Evolutionary conservation across 2,888 invertebrate species (phyloP).

Genomic region (Calliphora vomitoria): DNA sequence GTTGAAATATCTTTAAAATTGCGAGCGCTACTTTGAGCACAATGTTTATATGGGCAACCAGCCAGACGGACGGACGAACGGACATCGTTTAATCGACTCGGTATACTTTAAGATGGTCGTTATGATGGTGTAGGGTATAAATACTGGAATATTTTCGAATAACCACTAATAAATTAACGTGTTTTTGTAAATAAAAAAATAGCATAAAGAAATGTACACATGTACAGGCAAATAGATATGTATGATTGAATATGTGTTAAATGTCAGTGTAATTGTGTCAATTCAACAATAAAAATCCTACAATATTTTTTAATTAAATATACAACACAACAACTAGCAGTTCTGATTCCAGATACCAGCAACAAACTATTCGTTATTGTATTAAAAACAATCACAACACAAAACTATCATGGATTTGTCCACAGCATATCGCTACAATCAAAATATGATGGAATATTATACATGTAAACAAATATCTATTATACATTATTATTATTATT

Average conservation of each 20-base stretch:
- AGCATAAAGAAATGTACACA: background rate
- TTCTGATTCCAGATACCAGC: background rate
- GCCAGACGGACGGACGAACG: too few species aligned
- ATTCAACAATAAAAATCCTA: background rate
- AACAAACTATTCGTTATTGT: background rate
- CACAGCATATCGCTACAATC: constrained; percentile 97
- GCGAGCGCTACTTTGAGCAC: too few species aligned
- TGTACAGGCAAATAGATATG: background rate
- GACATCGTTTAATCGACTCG: too few species aligned
- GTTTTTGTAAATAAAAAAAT: background rate
- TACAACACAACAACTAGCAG: background rate
- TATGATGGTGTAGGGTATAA: too few species aligned
- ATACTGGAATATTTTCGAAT: too few species aligned
- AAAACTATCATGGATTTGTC: constrained; percentile 90
- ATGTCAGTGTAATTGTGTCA: background rate
- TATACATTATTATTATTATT: constrained; percentile 6
- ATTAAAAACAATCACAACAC: background rate
- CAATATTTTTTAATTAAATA: background rate
- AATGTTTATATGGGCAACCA: too few species aligned
- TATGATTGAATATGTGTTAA: background rate
- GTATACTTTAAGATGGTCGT: too few species aligned
- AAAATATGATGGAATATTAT: constrained; percentile 99
- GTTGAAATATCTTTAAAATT: too few species aligned
- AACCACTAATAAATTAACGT: background rate
- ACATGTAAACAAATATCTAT: constrained; percentile 90